Percentiles rank a stretch among this genome's conserved stretches.
These are phyloP conservation scores for Stegodyphus dumicola DNA, from an alignment of 1,140 invertebrate genomes.

Conservation along the genomic window DNA sequence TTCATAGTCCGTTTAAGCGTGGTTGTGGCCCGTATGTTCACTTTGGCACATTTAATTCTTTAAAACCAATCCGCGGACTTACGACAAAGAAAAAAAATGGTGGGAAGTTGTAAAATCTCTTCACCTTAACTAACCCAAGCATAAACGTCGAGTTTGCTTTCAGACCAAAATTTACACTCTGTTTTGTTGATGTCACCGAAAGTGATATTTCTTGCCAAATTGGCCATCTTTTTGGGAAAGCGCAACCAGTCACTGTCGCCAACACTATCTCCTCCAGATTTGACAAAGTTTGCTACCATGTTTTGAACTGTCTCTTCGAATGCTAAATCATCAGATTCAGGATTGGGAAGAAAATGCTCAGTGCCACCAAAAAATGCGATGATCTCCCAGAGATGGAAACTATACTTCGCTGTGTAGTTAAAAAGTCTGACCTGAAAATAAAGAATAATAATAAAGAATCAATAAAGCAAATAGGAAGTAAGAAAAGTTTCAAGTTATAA, in stretches of 20 bases:
- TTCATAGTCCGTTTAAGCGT: not conserved
- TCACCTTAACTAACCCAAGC: constrained; percentile 60
- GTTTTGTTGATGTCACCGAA: constrained; percentile 33
- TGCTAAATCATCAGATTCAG: constrained; percentile 45
- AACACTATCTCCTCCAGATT: constrained; percentile 30
- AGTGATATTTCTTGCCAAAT: constrained; percentile 52
- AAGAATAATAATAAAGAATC: no score
- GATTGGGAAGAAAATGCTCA: constrained; percentile 43
- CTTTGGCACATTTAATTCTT: not conserved
- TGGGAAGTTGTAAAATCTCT: not conserved
- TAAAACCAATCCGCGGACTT: not conserved
- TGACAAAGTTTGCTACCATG: constrained; percentile 56
- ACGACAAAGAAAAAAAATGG: not conserved
- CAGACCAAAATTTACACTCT: constrained; percentile 60
- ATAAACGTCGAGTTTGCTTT: constrained; percentile 44
- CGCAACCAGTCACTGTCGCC: constrained; percentile 24
- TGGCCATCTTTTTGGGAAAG: constrained; percentile 41
- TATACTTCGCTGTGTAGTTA: constrained; percentile 60
- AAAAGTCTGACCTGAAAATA: constrained; percentile 54
- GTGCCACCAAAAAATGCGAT: constrained; percentile 62
- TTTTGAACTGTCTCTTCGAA: constrained; percentile 57
- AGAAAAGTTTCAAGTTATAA: no score
- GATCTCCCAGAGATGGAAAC: constrained; percentile 63
- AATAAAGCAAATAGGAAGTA: no score
- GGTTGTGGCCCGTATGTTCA: not conserved